Conservation (phyloP, 2,113 vertebrate genomes). For the Bubalus kerabau region DNA sequence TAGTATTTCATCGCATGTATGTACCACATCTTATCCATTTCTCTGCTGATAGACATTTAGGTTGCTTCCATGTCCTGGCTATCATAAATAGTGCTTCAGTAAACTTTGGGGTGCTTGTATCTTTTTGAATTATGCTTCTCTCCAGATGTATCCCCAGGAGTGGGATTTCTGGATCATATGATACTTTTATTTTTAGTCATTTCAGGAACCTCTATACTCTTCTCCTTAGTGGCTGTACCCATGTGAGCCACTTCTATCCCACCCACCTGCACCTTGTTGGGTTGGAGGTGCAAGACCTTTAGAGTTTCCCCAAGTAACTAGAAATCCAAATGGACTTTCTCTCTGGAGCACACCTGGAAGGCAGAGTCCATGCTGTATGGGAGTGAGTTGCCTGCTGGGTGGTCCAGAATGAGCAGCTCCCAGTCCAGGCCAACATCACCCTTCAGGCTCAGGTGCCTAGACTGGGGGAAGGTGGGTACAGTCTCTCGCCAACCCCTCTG, state of each 20-base stretch:
- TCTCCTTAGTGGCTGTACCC: neutral
- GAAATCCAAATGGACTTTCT: neutral
- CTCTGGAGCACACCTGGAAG: neutral
- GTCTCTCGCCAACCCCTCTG: neutral
- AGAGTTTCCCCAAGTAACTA: neutral
- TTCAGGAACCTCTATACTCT: neutral
- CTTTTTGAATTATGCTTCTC: neutral
- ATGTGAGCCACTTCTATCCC: neutral
- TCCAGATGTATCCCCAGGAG: neutral
- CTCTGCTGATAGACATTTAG: neutral
- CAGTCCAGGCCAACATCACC: neutral
- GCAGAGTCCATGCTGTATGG: neutral
- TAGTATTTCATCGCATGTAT: neutral
- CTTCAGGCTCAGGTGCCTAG: neutral
- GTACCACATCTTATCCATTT: neutral
- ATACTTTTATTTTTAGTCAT: neutral
- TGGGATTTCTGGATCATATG: neutral
- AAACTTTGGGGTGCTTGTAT: neutral
- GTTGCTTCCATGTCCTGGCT: neutral
- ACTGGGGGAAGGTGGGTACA: neutral
- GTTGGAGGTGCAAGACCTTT: neutral
- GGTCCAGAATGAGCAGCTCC: neutral
- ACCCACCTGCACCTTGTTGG: neutral
- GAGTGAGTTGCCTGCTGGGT: slow-evolving; percentile 21
- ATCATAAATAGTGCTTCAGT: neutral